phyloP scores from a whole-genome alignment of 2,888 invertebrate genomes.

The Epistrophella euchroma region DNA sequence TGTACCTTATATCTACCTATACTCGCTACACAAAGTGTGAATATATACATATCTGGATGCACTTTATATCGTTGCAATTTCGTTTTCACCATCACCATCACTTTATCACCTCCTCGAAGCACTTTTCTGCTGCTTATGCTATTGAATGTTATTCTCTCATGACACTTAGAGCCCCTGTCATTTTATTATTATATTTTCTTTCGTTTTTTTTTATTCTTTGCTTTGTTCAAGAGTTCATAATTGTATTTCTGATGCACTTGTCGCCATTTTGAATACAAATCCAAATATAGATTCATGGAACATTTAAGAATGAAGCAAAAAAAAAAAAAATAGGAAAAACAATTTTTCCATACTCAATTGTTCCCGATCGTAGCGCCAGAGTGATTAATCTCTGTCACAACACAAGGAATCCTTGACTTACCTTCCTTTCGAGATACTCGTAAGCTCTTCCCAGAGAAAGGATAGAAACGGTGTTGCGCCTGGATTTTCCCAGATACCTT shows the following conservation, averaged over 20 bases:
- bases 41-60: constrained; percentile 60
- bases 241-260: constrained; percentile 65
- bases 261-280: constrained; percentile 49
- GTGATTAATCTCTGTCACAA: constrained; percentile 73
- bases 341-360: constrained; percentile 59
- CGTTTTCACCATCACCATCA: constrained; percentile 15
- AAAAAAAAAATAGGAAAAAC: constrained; percentile 3
- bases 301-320: background rate
- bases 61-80: constrained; percentile 74
- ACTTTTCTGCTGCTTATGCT: constrained; percentile 25
- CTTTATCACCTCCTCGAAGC: constrained; percentile 29
- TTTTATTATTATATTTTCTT: constrained; percentile 31
- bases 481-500: constrained; percentile 62
- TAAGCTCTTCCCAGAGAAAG: background rate
- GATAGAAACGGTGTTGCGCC: background rate
- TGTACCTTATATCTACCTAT: background rate
- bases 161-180: constrained; percentile 47
- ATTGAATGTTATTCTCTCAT: constrained; percentile 60
- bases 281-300: constrained; percentile 28
- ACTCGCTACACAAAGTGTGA: constrained; percentile 34
- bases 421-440: background rate
- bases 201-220: background rate
- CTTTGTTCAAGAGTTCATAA: constrained; percentile 62
- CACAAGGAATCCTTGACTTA: constrained; percentile 70
- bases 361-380: constrained; percentile 53